phyloP scores from a whole-genome alignment of 2,797 vertebrate species.

The Hoplostethus atlanticus region DNA sequence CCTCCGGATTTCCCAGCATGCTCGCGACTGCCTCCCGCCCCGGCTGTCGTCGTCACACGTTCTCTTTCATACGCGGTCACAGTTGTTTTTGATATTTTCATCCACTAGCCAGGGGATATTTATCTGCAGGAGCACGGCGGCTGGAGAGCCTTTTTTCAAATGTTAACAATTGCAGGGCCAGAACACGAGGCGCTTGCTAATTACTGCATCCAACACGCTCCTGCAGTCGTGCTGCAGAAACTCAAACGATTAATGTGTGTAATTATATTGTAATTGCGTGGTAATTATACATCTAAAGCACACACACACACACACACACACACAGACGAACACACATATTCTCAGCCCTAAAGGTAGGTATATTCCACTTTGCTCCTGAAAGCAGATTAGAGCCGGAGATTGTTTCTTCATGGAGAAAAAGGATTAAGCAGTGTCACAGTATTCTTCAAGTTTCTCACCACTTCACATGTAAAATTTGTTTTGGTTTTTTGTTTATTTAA shows the following conservation, averaged over 20 bases:
- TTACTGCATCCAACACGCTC: conserved; percentile 73
- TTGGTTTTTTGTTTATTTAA: conserved; percentile 70
- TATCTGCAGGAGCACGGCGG: conserved; percentile 74
- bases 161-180: conserved; percentile 72
- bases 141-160: conserved; percentile 70
- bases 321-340: conserved; percentile 26
- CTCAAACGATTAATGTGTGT: conserved; percentile 79
- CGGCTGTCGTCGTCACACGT: conserved; percentile 58
- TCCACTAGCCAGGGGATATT: conserved; percentile 82
- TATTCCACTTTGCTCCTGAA: conserved; percentile 56
- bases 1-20: conserved; percentile 76
- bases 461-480: conserved; percentile 70
- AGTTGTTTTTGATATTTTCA: conserved; percentile 83
- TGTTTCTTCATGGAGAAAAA: conserved; percentile 68
- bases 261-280: conserved; percentile 82
- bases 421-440: conserved; percentile 70
- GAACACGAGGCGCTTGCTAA: conserved; percentile 73
- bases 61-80: conserved; percentile 70
- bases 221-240: conserved; percentile 66
- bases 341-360: conserved; percentile 66
- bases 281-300: conserved; percentile 79
- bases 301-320: conserved; percentile 21
- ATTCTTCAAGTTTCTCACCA: conserved; percentile 58
- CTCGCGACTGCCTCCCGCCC: conserved; percentile 55
- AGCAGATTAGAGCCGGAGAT: conserved; percentile 77